A percentile compares a stretch with the other conserved stretches of the same genome.
Evolutionary conservation across 92 coral and sea anemone genomes (phyloP).

Genomic region (Porites divaricata): DNA sequence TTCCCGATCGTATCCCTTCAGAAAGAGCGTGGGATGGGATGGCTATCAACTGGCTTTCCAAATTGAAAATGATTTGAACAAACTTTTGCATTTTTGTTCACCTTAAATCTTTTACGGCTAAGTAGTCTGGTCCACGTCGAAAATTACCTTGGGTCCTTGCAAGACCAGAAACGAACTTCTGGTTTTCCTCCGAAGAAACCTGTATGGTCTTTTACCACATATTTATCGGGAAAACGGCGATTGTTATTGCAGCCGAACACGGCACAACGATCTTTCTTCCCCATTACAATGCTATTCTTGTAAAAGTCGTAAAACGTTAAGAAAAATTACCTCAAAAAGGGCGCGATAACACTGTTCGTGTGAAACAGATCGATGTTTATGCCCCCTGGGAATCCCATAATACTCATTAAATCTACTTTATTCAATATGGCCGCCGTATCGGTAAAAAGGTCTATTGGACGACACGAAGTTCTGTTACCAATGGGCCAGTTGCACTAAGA

Average conservation of each 20-base stretch:
- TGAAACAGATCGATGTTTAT: too few relatives aligned
- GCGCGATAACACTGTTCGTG: neutral
- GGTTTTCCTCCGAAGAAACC: slow-evolving; percentile 20
- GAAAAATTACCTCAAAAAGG: slow-evolving; percentile 20
- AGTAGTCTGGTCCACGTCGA: slow-evolving; percentile 4
- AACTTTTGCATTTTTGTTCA: slow-evolving; percentile 12
- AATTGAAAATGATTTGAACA: slow-evolving; percentile 19
- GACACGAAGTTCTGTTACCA: too few relatives aligned
- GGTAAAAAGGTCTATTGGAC: too few relatives aligned
- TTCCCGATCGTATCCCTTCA: slow-evolving; percentile 14
- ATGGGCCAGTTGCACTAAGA: too few relatives aligned
- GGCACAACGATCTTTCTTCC: slow-evolving; percentile 11
- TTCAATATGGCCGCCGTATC: too few relatives aligned
- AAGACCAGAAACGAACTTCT: slow-evolving; percentile 18
- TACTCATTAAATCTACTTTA: too few relatives aligned
- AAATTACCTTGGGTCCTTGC: slow-evolving; percentile 17
- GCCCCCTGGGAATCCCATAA: too few relatives aligned
- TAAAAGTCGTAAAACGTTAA: neutral
- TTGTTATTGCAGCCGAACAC: slow-evolving; percentile 6
- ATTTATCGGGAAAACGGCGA: slow-evolving; percentile 2
- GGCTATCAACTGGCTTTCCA: slow-evolving; percentile 17
- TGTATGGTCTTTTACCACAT: slow-evolving; percentile 15
- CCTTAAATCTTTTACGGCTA: slow-evolving; percentile 3
- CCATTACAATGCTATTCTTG: slow-evolving; percentile 13
- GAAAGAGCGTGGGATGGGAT: slow-evolving; percentile 18